Base-by-base conservation (phyloP, 2,888 invertebrate genomes). In the Parnassius orleans region DNA sequence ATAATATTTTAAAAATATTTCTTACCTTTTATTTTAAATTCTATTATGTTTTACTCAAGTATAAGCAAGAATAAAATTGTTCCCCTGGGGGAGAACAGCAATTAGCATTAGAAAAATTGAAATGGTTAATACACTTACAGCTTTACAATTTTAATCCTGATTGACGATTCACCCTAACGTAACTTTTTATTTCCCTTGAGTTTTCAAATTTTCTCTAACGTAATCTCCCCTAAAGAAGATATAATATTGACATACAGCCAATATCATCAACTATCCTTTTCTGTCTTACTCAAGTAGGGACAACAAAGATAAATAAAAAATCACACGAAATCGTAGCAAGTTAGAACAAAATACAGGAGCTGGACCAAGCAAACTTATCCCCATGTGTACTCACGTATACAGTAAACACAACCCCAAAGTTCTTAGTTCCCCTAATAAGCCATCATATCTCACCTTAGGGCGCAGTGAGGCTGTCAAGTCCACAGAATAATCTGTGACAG, bases 381-480 rank as follows among this genome's bases (percentile, higher is more conserved):
- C 81, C 81, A 73, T 79, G 82, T 81, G 80, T 81, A 84, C 79
- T 78, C 74, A 76, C 79, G 76, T 74, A 63, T 55, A 63, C 80
- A 77, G 84, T 81, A 81, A 84, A 85, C 80, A 80, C 85, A 79
- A 87, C 89, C 90, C 87, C 83, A 86, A 89, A 90, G 83, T 90
- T 90, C 84, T 86, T 85, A 86, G 83, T 85, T 86, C 88, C 90
- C 88, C 87, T 90, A 90, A 90, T 89, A 90, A 90, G 88, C 85
- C 78, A 79, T 78, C 78, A 77, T 82, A 81, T 86, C 85, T 86
- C 86, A 89, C 88, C 87, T 88, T 82, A 81, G 86, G 86, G 87
- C 80, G 80, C 73, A 73, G 72, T 74, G 73, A 71, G 71, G 73
- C 76, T 71, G 72, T 68, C 73, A 57, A 65, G 58, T 48, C 60